Conservation (phyloP, 2,888 invertebrate species). For the Mechanitis mazaeus region DNA sequence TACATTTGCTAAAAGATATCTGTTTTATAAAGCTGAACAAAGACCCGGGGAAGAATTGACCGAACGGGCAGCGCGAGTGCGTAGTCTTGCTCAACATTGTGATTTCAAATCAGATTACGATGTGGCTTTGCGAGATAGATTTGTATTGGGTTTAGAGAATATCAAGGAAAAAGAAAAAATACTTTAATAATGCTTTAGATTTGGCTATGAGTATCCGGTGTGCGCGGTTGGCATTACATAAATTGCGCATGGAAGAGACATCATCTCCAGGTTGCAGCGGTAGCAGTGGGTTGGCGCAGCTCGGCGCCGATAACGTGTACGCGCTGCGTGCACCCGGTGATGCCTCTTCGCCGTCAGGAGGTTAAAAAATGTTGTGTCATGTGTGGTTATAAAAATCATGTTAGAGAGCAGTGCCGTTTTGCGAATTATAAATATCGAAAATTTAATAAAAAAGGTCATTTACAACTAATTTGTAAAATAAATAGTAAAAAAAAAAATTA, state of each 20-base stretch:
- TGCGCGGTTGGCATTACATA: not conserved
- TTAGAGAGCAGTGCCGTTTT: not conserved
- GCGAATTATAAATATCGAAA: not conserved
- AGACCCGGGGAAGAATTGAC: slow-evolving; percentile 26
- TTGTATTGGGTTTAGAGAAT: slow-evolving; percentile 28
- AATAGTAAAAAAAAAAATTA: not conserved
- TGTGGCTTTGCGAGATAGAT: slow-evolving; percentile 24
- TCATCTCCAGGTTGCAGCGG: slow-evolving; percentile 1
- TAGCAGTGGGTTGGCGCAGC: not conserved
- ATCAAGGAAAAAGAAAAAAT: slow-evolving; percentile 26
- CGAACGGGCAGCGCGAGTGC: slow-evolving; percentile 26
- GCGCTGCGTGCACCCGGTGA: not conserved
- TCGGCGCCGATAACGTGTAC: not conserved
- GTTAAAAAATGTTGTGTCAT: not conserved
- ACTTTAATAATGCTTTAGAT: slow-evolving; percentile 25
- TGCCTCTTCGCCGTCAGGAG: not conserved
- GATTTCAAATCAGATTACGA: slow-evolving; percentile 9
- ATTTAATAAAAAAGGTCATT: not conserved
- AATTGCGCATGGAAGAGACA: slow-evolving; percentile 18
- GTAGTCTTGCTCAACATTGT: slow-evolving; percentile 8
- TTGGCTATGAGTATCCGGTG: slow-evolving; percentile 23
- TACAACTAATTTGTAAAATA: slow-evolving; percentile 2
- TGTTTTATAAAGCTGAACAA: slow-evolving; percentile 28
- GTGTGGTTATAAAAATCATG: not conserved
- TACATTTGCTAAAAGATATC: slow-evolving; percentile 23